Evolutionary conservation across 2,888 invertebrate species (phyloP), one percentile per base, ranked within the genome.

Genomic region (Gortyna flavago): DNA sequence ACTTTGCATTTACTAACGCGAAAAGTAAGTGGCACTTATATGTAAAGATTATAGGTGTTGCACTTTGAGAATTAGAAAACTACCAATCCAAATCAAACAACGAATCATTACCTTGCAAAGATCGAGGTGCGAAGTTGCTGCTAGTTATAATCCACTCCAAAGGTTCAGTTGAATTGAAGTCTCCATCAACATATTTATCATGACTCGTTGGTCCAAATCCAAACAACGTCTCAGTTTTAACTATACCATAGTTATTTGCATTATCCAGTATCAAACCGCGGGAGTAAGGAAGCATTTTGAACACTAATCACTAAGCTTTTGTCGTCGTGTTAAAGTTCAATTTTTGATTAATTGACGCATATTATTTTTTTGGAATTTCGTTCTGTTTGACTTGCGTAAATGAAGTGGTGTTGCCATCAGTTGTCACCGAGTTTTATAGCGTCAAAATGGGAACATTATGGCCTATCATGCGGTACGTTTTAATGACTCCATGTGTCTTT

Each of bases 151-250:
- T 90, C 95, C 95, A 95, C 72, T 93, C 91, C 82, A 94, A 71
- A 0, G 94, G 92, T 68, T 93, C 90, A 0, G 93, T 90, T 0
- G 91, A 79, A 80, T 93, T 94, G 41, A 93, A 90, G 25, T 85
- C 91, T 9, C 86, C 82, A 44, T 93, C 92, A 51, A 90, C 88
- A 79, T 92, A 93, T 44, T 87, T 89, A 41, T 90, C 87, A 72
- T 89, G 85, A 66, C 89, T 91, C 0, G 85, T 77, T 1, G 93
- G 92, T 5, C 89, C 89, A 75, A 94, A 95, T 0, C 94, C 93
- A 75, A 96, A 93, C 0, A 95, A 81, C 0, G 94, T 92, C 79
- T 95, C 95, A 0, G 95, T 95, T 75, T 95, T 95, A 35, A 95
- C 93, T 76, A 95, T 93, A 0, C 95, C 94, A 81, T 94, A 95